These are phyloP conservation scores for Muntiacus reevesi DNA, from an alignment of 2,113 vertebrate species.

Conservation along the genomic window DNA sequence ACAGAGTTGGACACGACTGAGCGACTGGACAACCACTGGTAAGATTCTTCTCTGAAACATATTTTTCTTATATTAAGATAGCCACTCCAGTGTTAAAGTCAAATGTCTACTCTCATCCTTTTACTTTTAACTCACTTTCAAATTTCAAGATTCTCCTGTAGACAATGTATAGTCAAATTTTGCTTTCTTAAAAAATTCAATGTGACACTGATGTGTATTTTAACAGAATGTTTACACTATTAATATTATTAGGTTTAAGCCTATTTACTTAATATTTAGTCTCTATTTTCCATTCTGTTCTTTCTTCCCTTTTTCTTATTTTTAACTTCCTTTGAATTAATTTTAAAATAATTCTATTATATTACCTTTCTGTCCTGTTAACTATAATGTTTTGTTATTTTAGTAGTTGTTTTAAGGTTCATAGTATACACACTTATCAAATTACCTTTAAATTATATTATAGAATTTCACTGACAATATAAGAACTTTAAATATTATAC, in stretches of 20 bases:
- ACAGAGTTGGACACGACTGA: not conserved
- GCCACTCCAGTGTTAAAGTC: not conserved
- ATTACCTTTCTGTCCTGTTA: not conserved
- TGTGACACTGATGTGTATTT: not conserved
- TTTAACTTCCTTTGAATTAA: not conserved
- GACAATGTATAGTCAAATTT: not conserved
- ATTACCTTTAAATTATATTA: not conserved
- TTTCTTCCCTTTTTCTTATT: not conserved
- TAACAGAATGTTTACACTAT: not conserved
- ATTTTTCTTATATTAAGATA: not conserved
- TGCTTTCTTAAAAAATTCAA: not conserved
- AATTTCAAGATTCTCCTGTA: not conserved
- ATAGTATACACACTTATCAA: not conserved
- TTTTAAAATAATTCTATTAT: not conserved
- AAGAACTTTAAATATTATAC: not conserved
- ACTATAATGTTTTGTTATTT: not conserved
- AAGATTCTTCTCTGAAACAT: not conserved
- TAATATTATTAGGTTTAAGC: not conserved
- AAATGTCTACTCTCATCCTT: not conserved
- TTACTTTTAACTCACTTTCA: not conserved
- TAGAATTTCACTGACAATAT: not conserved
- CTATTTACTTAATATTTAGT: not conserved
- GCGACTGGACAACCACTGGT: fast-evolving
- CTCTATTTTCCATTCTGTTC: not conserved
- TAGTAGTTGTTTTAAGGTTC: not conserved